Conservation (phyloP, 1,140 invertebrate species). For the Heliconius himera region DNA sequence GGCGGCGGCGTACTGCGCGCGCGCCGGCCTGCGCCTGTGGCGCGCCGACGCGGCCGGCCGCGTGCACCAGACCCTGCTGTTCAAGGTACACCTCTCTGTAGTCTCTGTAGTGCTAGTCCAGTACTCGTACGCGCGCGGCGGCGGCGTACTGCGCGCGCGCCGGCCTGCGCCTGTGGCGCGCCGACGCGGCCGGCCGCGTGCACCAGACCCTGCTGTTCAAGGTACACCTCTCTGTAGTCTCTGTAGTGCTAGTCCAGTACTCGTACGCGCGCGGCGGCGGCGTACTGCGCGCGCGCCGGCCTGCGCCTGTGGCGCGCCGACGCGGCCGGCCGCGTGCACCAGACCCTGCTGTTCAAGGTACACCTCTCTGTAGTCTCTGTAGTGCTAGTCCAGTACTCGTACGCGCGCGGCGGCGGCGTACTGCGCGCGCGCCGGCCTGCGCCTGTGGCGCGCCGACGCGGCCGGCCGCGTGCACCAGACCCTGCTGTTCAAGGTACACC, state of each 20-base stretch:
- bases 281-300: slow-evolving; percentile 90
- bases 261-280: slow-evolving; percentile 80
- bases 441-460: slow-evolving; percentile 91
- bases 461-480: slow-evolving; percentile 91
- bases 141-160: slow-evolving; percentile 89
- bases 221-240: slow-evolving; percentile 75
- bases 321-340: slow-evolving; percentile 88
- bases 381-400: slow-evolving; percentile 48
- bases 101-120: too few species aligned
- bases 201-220: slow-evolving; percentile 93
- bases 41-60: slow-evolving; percentile 87
- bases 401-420: slow-evolving; percentile 83
- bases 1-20: slow-evolving; percentile 86
- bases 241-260: too few species aligned
- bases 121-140: slow-evolving; percentile 79
- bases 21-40: slow-evolving; percentile 92
- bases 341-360: slow-evolving; percentile 92
- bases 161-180: slow-evolving; percentile 91
- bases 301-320: slow-evolving; percentile 91
- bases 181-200: slow-evolving; percentile 89
- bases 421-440: slow-evolving; percentile 88
- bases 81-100: too few species aligned
- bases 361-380: rapidly evolving
- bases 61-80: too few species aligned
- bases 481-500: slow-evolving; percentile 88